Percentiles rank a stretch among this genome's conserved stretches.
Evolutionary conservation across 2,113 vertebrate species (phyloP).

Genomic region (Suricata suricatta): DNA sequence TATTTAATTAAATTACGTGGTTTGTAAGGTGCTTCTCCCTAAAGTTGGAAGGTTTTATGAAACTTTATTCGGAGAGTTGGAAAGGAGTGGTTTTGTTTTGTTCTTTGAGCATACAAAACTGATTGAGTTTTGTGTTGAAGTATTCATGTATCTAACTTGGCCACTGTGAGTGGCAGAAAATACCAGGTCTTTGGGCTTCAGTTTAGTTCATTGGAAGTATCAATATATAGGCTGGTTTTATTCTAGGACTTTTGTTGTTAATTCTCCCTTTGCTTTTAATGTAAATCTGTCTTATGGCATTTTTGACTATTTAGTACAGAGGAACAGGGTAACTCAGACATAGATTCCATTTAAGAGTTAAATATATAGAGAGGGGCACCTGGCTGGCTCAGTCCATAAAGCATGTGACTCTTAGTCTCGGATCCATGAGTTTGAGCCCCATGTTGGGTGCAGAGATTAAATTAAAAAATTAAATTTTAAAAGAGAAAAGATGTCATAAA

Average conservation of each 20-base stretch:
- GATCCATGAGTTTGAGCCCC: no score
- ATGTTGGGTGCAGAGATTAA: no score
- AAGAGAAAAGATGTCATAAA: neutral
- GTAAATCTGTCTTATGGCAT: constrained; percentile 6
- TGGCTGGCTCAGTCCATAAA: no score
- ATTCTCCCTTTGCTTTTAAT: constrained; percentile 35
- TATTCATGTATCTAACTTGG: neutral
- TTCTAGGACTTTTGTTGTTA: constrained; percentile 14
- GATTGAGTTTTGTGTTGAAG: neutral
- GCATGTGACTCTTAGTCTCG: no score
- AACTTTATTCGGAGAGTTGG: constrained; percentile 17
- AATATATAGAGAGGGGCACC: neutral
- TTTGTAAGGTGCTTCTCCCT: neutral
- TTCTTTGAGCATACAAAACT: constrained; percentile 40
- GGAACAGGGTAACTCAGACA: neutral
- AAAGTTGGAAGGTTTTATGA: neutral
- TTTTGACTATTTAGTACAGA: constrained; percentile 23
- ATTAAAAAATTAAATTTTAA: no score
- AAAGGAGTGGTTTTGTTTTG: neutral
- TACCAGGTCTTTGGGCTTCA: constrained; percentile 2
- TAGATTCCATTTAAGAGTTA: constrained; percentile 34
- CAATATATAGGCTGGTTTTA: neutral
- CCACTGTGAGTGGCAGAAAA: neutral
- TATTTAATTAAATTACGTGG: constrained; percentile 11
- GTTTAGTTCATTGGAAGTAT: neutral